Percentiles rank a stretch among this genome's conserved stretches.
phyloP scores from a whole-genome alignment of 1,140 invertebrate genomes.

The Tribolium madens region DNA sequence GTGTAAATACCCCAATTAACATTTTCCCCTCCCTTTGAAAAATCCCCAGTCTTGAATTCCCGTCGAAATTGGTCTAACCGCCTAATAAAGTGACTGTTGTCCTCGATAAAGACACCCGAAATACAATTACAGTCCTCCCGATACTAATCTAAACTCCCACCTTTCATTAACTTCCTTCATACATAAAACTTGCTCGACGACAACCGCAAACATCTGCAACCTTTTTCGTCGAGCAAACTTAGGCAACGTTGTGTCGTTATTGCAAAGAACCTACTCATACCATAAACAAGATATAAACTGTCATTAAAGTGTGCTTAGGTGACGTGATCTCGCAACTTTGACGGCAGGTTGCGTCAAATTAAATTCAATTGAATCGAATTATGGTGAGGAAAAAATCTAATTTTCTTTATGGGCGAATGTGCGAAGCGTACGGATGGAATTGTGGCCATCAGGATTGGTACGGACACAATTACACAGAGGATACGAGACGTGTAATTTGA shows the following conservation, averaged over 20 bases:
- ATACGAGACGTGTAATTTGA: background rate
- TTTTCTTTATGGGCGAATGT: background rate
- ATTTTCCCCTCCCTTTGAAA: too few relatives aligned
- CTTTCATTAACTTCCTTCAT: too few relatives aligned
- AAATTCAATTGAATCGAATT: background rate
- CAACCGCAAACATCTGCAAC: conserved; percentile 22
- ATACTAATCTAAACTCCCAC: too few relatives aligned
- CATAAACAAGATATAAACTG: conserved; percentile 40
- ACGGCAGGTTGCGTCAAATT: background rate
- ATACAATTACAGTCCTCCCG: too few relatives aligned
- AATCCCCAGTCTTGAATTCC: too few relatives aligned
- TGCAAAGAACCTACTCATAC: conserved; percentile 27
- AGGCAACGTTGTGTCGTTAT: conserved; percentile 1
- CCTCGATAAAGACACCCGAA: too few relatives aligned
- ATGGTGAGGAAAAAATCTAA: background rate
- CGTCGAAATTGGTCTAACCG: too few relatives aligned
- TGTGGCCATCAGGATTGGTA: background rate
- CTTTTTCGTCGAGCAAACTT: background rate
- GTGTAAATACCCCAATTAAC: too few relatives aligned
- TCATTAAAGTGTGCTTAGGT: conserved; percentile 40
- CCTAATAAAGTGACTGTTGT: too few relatives aligned
- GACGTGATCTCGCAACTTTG: conserved; percentile 17
- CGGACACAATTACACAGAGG: background rate
- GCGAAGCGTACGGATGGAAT: background rate
- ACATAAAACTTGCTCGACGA: conserved; percentile 11